phyloP scores from a whole-genome alignment of 2,888 invertebrate genomes.

The Eulithis prunata region DNA sequence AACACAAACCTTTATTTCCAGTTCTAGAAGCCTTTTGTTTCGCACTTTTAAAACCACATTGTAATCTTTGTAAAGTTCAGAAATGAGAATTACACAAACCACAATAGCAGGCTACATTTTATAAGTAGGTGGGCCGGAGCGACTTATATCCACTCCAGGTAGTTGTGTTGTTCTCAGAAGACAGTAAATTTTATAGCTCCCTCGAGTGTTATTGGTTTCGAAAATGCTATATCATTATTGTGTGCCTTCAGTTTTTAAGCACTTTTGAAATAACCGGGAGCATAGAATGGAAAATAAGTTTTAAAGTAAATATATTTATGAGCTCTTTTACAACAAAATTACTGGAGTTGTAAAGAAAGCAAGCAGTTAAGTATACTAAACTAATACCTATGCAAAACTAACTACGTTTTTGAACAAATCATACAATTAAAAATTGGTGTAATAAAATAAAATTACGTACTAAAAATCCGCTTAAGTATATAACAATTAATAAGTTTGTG shows the following conservation, averaged over 20 bases:
- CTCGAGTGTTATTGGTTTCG: constrained; percentile 45
- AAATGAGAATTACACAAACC: constrained; percentile 22
- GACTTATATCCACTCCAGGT: constrained; percentile 38
- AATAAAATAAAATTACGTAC: no score
- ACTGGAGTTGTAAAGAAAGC: no score
- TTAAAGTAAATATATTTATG: constrained; percentile 26
- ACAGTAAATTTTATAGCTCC: constrained; percentile 45
- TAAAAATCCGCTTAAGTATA: no score
- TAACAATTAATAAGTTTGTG: no score
- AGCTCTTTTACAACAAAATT: constrained; percentile 9
- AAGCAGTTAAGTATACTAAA: no score
- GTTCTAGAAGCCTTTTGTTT: constrained; percentile 38
- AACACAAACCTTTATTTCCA: constrained; percentile 2
- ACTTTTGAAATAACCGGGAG: constrained; percentile 31
- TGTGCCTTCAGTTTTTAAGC: constrained; percentile 35
- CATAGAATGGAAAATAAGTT: constrained; percentile 5
- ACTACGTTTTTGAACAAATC: no score
- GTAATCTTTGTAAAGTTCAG: constrained; percentile 24
- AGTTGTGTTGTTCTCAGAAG: constrained; percentile 44
- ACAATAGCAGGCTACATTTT: constrained; percentile 21
- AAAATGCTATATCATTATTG: constrained; percentile 43
- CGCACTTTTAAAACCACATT: constrained; percentile 40
- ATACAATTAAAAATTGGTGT: no score
- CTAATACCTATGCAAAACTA: no score
- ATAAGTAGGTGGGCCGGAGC: constrained; percentile 35